Conservation (phyloP, 2,797 vertebrate genomes). For the Gallinago stenura region DNA sequence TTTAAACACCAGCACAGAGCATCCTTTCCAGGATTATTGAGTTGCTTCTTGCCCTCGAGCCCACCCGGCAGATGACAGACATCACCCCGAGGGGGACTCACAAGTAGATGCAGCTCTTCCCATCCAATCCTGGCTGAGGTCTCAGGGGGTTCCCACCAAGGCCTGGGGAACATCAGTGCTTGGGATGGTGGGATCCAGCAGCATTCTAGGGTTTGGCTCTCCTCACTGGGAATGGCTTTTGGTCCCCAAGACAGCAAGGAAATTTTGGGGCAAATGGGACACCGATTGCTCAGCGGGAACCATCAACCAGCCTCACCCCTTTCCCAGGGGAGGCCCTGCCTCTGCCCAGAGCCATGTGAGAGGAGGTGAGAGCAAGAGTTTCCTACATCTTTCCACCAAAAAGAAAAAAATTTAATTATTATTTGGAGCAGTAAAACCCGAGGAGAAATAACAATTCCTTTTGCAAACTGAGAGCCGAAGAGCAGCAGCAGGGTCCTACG, state of each 20-base stretch:
- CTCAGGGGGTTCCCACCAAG: not conserved
- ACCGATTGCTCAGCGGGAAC: not conserved
- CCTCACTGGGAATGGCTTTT: not conserved
- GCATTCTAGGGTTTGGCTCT: too few relatives aligned
- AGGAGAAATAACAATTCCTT: not conserved
- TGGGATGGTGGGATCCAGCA: not conserved
- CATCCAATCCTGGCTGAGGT: not conserved
- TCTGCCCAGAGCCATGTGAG: not conserved
- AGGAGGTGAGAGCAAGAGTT: not conserved
- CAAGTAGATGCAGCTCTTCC: not conserved
- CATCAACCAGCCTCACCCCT: not conserved
- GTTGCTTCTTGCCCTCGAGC: not conserved
- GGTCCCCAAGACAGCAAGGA: not conserved
- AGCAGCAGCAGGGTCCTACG: not conserved
- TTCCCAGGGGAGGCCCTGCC: not conserved
- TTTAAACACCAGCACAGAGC: not conserved
- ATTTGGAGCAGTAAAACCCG: not conserved
- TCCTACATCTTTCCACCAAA: not conserved
- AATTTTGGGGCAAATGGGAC: not conserved
- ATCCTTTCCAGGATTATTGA: not conserved
- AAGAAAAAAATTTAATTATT: not conserved
- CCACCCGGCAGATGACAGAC: not conserved
- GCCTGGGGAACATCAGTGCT: fast-evolving
- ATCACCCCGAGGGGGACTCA: not conserved
- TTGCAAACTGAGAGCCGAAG: not conserved